Percentiles rank a stretch among this genome's conserved stretches.
These are phyloP conservation scores for Lithophane leautieri DNA, from an alignment of 2,888 invertebrate genomes.

Conservation along the genomic window DNA sequence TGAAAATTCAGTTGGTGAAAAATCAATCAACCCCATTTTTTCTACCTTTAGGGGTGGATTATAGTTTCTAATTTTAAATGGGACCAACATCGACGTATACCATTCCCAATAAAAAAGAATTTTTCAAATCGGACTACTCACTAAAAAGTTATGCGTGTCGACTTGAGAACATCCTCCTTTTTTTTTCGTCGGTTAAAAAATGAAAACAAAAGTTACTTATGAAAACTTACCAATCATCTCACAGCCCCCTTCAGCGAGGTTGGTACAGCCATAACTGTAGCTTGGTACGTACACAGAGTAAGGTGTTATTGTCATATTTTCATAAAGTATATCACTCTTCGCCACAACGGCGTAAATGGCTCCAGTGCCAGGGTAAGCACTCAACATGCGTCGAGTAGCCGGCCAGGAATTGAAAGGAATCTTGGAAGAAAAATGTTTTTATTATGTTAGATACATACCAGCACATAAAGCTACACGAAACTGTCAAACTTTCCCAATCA, in stretches of 20 bases:
- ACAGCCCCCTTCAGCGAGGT: constrained; percentile 86
- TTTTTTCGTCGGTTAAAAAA: too few relatives aligned
- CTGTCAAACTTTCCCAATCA: too few relatives aligned
- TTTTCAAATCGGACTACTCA: too few relatives aligned
- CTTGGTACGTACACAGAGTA: constrained; percentile 93
- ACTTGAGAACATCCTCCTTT: too few relatives aligned
- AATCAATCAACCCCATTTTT: too few relatives aligned
- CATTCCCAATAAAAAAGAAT: too few relatives aligned
- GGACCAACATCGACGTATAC: too few relatives aligned
- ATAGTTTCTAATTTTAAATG: too few relatives aligned
- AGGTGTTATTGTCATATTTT: rapidly evolving
- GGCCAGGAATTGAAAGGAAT: constrained; percentile 68
- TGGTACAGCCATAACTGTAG: constrained; percentile 92
- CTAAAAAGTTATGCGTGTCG: too few relatives aligned
- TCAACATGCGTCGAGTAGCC: constrained; percentile 86
- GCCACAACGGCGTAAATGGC: constrained; percentile 91
- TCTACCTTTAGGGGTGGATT: too few relatives aligned
- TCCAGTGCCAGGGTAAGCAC: constrained; percentile 91
- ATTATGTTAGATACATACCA: neutral
- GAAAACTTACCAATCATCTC: constrained; percentile 87
- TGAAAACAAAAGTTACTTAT: neutral
- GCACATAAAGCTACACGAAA: too few relatives aligned
- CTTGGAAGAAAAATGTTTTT: constrained; percentile 63
- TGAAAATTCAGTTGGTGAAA: too few relatives aligned
- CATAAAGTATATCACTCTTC: rapidly evolving